These are phyloP conservation scores for Andrena fulva DNA, from an alignment of 2,888 invertebrate species.

Conservation along the genomic window DNA sequence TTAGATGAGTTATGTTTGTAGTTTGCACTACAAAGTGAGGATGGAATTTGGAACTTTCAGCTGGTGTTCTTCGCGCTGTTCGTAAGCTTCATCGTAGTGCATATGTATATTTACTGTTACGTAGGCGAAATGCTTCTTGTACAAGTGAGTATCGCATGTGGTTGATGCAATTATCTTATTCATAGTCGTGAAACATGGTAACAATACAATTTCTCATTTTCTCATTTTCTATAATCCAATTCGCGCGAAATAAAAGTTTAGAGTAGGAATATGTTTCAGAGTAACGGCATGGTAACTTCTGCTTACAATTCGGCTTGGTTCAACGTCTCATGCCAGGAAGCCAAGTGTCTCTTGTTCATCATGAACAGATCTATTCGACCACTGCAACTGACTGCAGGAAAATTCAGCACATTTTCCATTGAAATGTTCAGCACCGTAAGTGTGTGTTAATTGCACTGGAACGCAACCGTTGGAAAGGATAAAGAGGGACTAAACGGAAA, in stretches of 20 bases:
- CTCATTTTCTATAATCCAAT: too few relatives aligned
- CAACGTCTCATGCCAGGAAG: slow-evolving; percentile 54
- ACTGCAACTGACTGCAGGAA: slow-evolving; percentile 74
- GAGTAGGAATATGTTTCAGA: slow-evolving; percentile 56
- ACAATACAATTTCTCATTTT: too few relatives aligned
- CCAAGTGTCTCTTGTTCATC: slow-evolving; percentile 64
- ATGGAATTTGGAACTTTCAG: slow-evolving; percentile 38
- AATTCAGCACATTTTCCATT: slow-evolving; percentile 73
- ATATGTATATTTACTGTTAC: slow-evolving; percentile 74
- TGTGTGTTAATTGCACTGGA: too few relatives aligned
- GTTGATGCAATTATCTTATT: too few relatives aligned
- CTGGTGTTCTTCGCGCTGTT: slow-evolving; percentile 59
- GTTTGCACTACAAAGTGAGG: slow-evolving; percentile 13
- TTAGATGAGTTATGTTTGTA: not conserved
- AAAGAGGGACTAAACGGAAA: not conserved
- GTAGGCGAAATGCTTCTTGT: slow-evolving; percentile 70
- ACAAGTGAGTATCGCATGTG: slow-evolving; percentile 24
- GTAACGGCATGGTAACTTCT: slow-evolving; percentile 60
- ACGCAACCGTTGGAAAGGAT: too few relatives aligned
- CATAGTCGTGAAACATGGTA: too few relatives aligned
- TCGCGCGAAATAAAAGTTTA: too few relatives aligned
- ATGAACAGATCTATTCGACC: slow-evolving; percentile 67
- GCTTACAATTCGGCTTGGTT: slow-evolving; percentile 74
- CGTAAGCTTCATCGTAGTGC: slow-evolving; percentile 45
- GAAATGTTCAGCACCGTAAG: slow-evolving; percentile 72